Evolutionary conservation across 1,140 invertebrate genomes (phyloP).

Genomic region (Lanistes nyassanus): DNA sequence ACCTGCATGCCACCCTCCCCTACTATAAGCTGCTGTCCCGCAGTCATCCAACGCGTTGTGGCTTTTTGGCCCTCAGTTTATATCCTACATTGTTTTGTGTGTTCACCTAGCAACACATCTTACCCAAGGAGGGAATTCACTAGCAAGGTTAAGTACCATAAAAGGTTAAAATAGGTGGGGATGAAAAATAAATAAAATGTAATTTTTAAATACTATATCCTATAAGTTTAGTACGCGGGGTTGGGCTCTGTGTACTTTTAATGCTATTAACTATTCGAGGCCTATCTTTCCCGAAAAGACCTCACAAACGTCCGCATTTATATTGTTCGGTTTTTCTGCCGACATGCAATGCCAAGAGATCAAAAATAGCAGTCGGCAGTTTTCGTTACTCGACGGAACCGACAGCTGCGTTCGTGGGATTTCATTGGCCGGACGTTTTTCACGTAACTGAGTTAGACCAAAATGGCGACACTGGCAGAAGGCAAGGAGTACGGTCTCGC

Average conservation of each 20-base stretch:
- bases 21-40: too few relatives aligned
- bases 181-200: background rate
- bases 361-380: conserved; percentile 17
- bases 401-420: background rate
- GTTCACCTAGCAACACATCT: too few relatives aligned
- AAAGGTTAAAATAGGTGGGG: too few relatives aligned
- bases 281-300: background rate
- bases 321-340: background rate
- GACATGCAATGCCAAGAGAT: background rate
- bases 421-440: conserved; percentile 14
- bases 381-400: conserved; percentile 18
- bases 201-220: background rate
- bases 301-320: background rate
- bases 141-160: too few relatives aligned
- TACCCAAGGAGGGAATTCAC: too few relatives aligned
- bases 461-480: conserved; percentile 91
- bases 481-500: conserved; percentile 95
- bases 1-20: too few relatives aligned
- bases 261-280: background rate
- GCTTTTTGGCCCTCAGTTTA: too few relatives aligned
- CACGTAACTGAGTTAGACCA: conserved; percentile 30
- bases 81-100: too few relatives aligned
- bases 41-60: too few relatives aligned
- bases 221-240: background rate
- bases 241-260: background rate